Conservation (phyloP, 2,113 vertebrate genomes). For the Muntiacus muntjak region DNA sequence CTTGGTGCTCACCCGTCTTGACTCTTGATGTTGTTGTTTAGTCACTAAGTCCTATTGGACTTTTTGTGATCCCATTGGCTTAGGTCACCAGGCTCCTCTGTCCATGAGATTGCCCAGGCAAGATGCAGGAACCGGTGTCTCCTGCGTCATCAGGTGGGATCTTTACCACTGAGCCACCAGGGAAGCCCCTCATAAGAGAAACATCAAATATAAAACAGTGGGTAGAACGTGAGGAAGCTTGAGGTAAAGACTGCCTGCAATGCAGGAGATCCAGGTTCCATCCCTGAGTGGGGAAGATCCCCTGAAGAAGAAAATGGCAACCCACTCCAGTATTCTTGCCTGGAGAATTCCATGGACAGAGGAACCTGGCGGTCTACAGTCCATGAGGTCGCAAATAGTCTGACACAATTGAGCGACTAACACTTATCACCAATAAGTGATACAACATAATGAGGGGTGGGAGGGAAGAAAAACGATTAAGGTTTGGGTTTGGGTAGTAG, state of each 20-base stretch:
- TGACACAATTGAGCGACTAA: background rate
- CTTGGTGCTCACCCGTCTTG: background rate
- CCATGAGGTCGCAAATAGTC: background rate
- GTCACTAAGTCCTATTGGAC: background rate
- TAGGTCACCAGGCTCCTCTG: background rate
- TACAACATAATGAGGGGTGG: accelerated
- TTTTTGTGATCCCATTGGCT: background rate
- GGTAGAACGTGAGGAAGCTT: background rate
- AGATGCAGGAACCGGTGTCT: background rate
- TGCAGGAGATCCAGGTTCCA: background rate
- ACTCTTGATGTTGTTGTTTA: background rate
- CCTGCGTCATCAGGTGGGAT: background rate
- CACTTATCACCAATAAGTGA: background rate
- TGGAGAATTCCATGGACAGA: background rate
- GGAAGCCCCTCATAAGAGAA: background rate
- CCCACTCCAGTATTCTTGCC: background rate
- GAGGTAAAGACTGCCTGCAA: background rate
- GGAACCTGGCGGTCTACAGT: background rate
- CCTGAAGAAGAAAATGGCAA: background rate
- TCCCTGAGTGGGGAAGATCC: background rate
- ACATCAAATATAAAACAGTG: background rate
- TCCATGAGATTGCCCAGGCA: background rate
- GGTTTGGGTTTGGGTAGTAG: background rate
- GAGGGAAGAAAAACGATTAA: background rate
- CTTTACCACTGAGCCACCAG: background rate